Conservation (phyloP, 2,113 vertebrate genomes). For the Riparia riparia region DNA sequence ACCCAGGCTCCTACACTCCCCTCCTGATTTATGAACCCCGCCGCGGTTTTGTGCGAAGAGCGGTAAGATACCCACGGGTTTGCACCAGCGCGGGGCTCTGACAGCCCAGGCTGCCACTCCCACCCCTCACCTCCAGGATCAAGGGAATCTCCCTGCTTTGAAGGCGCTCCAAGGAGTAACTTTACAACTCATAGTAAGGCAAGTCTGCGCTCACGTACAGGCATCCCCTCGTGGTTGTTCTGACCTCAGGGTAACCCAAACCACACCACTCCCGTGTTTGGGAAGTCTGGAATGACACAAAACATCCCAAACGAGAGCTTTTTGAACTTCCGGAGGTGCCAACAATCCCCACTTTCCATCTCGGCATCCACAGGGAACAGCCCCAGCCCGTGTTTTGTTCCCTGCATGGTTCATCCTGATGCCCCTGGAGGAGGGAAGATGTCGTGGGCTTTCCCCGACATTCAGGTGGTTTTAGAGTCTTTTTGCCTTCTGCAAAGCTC, state of each 20-base stretch:
- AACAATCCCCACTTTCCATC: neutral
- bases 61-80: rapidly evolving
- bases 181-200: rapidly evolving
- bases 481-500: too few species aligned
- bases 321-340: rapidly evolving
- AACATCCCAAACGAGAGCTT: neutral
- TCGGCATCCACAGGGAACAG: neutral
- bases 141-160: rapidly evolving
- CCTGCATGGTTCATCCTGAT: neutral
- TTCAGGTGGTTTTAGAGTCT: too few species aligned
- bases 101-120: neutral
- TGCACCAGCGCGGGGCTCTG: rapidly evolving
- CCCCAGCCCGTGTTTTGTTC: rapidly evolving
- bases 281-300: neutral
- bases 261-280: neutral
- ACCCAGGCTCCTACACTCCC: neutral
- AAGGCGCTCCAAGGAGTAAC: neutral
- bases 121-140: rapidly evolving
- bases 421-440: neutral
- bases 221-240: rapidly evolving
- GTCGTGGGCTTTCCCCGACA: too few species aligned
- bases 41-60: rapidly evolving
- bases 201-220: rapidly evolving
- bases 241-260: neutral
- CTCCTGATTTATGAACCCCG: rapidly evolving